Conservation (phyloP, 2,888 invertebrate species). For the Acrocera orbiculus region DNA sequence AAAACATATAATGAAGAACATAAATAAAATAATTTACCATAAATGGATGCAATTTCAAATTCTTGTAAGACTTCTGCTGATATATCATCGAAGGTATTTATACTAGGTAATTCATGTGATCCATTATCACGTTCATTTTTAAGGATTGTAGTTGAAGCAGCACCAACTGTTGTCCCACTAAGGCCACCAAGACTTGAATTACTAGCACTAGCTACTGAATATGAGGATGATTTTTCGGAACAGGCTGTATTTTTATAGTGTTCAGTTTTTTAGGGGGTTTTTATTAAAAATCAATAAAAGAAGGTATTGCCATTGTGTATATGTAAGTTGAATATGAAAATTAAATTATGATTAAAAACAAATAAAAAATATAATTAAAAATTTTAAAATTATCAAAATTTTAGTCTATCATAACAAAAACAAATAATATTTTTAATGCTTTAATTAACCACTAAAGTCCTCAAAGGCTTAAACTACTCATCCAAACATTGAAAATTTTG, state of each 20-base stretch:
- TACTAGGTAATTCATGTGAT: constrained; percentile 33
- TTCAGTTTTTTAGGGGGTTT: background rate
- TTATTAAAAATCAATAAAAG: too few relatives aligned
- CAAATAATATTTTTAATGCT: too few relatives aligned
- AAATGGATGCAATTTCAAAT: constrained; percentile 26
- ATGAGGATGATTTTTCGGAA: constrained; percentile 30
- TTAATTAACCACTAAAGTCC: too few relatives aligned
- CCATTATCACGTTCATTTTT: constrained; percentile 24
- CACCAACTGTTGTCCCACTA: constrained; percentile 19
- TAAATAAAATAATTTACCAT: constrained; percentile 23
- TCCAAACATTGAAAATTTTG: too few relatives aligned
- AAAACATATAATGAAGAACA: constrained; percentile 4
- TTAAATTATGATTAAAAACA: too few relatives aligned
- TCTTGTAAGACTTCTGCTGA: constrained; percentile 30
- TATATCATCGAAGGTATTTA: constrained; percentile 31
- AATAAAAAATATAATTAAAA: too few relatives aligned
- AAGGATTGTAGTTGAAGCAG: constrained; percentile 14
- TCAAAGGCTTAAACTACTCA: too few relatives aligned
- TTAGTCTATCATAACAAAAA: too few relatives aligned
- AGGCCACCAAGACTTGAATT: constrained; percentile 29
- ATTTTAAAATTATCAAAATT: too few relatives aligned
- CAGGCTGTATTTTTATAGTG: background rate
- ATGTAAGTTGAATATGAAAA: too few relatives aligned
- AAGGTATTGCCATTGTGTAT: too few relatives aligned
- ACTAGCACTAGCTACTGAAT: constrained; percentile 25